Evolutionary conservation across 2,888 invertebrate genomes (phyloP).

Genomic region (Ophion costatus): DNA sequence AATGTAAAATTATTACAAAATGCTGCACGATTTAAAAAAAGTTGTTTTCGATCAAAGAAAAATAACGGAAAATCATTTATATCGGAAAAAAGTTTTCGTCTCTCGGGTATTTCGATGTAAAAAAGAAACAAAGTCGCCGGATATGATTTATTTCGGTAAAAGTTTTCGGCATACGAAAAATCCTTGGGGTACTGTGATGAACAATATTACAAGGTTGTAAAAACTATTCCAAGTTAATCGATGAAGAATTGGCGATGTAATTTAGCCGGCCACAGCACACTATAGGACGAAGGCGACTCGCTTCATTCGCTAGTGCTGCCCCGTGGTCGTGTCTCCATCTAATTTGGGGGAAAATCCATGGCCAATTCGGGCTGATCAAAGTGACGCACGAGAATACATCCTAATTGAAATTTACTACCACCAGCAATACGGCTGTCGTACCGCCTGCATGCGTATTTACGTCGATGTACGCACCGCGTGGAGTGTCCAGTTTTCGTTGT

Average conservation of each 20-base stretch:
- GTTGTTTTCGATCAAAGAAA: too few relatives aligned
- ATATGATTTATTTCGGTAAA: too few relatives aligned
- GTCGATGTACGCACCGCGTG: constrained; percentile 9
- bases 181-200: too few relatives aligned
- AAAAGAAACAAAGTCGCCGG: too few relatives aligned
- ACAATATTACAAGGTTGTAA: neutral
- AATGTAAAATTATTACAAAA: too few relatives aligned
- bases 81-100: too few relatives aligned
- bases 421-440: neutral
- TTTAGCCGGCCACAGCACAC: neutral
- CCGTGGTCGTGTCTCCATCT: neutral
- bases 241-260: neutral
- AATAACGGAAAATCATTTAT: too few relatives aligned
- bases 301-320: neutral
- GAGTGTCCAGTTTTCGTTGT: constrained; percentile 24
- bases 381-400: neutral
- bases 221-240: neutral
- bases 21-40: too few relatives aligned
- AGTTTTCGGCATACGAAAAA: too few relatives aligned
- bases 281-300: neutral
- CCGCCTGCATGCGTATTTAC: neutral
- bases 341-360: neutral
- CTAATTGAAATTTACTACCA: neutral
- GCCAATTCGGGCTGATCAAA: neutral
- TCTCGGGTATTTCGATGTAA: too few relatives aligned